Conservation (phyloP, 2,888 invertebrate species). For the Ennomos quercinarius region DNA sequence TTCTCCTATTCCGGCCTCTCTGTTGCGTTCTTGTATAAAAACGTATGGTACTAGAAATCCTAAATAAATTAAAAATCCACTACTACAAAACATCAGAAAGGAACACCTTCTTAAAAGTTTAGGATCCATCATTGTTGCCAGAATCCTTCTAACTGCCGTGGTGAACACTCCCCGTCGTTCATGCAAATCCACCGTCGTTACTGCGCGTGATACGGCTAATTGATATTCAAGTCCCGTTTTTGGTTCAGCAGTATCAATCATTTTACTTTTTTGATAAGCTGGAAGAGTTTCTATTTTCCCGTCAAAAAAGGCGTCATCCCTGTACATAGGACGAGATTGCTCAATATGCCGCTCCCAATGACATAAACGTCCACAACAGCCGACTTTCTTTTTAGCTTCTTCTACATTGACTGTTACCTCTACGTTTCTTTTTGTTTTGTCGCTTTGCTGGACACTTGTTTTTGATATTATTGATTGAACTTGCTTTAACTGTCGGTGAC, state of each 20-base stretch:
- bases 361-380: conserved; percentile 63
- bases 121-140: conserved; percentile 79
- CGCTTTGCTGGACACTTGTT: conserved; percentile 48
- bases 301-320: conserved; percentile 76
- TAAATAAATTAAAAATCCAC: conserved; percentile 63
- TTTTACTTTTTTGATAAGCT: conserved; percentile 68
- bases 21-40: conserved; percentile 66
- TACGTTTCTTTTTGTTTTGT: conserved; percentile 49
- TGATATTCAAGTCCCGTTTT: conserved; percentile 78
- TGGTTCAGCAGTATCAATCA: conserved; percentile 52
- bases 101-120: conserved; percentile 63
- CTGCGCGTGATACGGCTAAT: conserved; percentile 74
- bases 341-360: conserved; percentile 70
- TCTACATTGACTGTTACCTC: conserved; percentile 52
- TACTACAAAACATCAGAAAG: conserved; percentile 60
- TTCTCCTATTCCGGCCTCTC: conserved; percentile 56
- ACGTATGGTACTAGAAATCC: conserved; percentile 74
- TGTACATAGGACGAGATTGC: conserved; percentile 73
- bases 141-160: conserved; percentile 69
- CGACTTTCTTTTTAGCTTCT: conserved; percentile 48
- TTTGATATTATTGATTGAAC: conserved; percentile 68
- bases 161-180: conserved; percentile 72
- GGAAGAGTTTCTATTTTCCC: conserved; percentile 68
- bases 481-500: conserved; percentile 66
- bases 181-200: conserved; percentile 65